Base-by-base conservation (phyloP, 2,113 vertebrate genomes). In the Eubucco bourcierii region DNA sequence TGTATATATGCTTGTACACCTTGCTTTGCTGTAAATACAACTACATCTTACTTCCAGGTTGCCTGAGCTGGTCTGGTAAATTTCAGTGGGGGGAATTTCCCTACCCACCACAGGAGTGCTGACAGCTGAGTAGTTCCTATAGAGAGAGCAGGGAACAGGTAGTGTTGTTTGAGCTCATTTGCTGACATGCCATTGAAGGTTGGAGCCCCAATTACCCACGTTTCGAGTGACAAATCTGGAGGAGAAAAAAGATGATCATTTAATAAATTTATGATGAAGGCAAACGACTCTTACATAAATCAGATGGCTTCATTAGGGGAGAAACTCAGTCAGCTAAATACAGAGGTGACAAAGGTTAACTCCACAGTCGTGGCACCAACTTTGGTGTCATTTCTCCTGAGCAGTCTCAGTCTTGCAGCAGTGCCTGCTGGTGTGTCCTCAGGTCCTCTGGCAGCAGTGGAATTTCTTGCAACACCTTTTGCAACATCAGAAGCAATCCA, bases 231-330 rank as follows among this genome's bases (percentile, higher is more conserved):
- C 95, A 97, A 84, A 96, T 95, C 95, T n/a, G 71, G 93, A 93
- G 79, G 37, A 20, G 33, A 14, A 47, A 94, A 86, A 83, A 92
- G 93, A 94, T 87, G 88, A 97, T 96, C 16, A 31, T 95, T 97
- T 97, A 97, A 97, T 97, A 97, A 94, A 97, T 98, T 96, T 95
- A 94, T 97, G 95, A 97, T 94, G 97, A 98, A 97, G 95, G 97
- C 91, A 96, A 95, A 97, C 90, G 85, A 86, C 77, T 88, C 64
- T 1, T 67, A 53, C 94, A 94, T 97, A 96, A 97, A 97, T 97
- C 96, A 96, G 73, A 86, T 79, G 65, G 81, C 80, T 96, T 97
- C 88, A 78, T 97, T 97, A 96, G 84, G 88, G 87, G 92, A 76
- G 93, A 75, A 53, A 80, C 56, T 95, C 82, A 18, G 83, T 89